Percentiles rank a stretch among this genome's conserved stretches.
Conservation (phyloP, 2,888 invertebrate species). For the Lamellibrachia columna region DNA sequence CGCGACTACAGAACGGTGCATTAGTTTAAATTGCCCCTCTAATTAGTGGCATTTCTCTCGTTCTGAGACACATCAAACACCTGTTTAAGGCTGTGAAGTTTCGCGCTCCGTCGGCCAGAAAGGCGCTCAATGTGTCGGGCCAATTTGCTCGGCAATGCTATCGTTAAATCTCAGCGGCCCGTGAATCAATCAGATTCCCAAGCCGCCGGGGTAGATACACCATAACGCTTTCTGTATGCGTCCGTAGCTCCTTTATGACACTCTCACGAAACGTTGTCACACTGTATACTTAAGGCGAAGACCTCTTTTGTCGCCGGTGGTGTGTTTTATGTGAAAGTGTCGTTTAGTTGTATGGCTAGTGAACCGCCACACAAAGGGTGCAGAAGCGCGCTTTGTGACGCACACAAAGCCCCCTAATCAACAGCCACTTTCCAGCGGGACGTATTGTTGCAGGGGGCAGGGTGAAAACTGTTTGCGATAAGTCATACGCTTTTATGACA, state of each 20-base stretch:
- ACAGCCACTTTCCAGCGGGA: constrained; percentile 9
- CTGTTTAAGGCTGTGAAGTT: background rate
- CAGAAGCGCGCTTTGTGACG: background rate
- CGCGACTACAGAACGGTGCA: background rate
- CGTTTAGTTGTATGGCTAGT: background rate
- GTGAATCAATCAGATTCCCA: background rate
- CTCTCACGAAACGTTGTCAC: background rate
- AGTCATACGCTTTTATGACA: constrained; percentile 11
- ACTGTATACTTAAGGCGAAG: constrained; percentile 3
- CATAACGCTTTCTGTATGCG: background rate
- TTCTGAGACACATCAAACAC: background rate
- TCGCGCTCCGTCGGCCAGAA: background rate
- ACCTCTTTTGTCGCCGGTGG: background rate
- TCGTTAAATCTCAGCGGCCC: background rate
- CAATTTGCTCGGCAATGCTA: constrained; percentile 9
- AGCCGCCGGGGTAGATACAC: background rate
- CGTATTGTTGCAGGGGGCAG: background rate
- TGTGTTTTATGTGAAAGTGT: constrained; percentile 16
- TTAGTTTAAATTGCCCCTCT: constrained; percentile 9
- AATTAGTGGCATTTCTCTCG: background rate
- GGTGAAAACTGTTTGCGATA: constrained; percentile 11
- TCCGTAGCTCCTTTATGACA: background rate
- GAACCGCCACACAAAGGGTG: background rate
- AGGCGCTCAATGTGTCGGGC: background rate
- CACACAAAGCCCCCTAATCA: background rate